phyloP scores from a whole-genome alignment of 2,113 vertebrate genomes.

The Stegostoma tigrinum region DNA sequence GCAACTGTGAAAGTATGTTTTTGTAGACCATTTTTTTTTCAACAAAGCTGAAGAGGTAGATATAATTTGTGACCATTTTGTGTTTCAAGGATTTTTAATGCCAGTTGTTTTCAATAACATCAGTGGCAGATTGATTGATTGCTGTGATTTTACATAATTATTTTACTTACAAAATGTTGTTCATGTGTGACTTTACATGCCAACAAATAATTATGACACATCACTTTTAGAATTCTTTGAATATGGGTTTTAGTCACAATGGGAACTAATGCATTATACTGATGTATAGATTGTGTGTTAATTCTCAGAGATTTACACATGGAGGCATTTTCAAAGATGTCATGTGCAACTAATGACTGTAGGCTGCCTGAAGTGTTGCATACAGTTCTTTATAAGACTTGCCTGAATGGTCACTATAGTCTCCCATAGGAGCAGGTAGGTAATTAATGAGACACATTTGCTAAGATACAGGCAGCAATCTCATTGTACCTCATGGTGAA shows the following conservation, averaged over 20 bases:
- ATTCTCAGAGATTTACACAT: neutral
- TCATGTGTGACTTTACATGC: slow-evolving; percentile 30
- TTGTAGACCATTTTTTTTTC: neutral
- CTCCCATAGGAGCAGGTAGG: neutral
- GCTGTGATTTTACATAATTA: slow-evolving; percentile 16
- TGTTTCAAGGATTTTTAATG: slow-evolving; percentile 1
- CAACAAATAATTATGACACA: slow-evolving; percentile 35
- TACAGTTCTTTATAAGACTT: neutral
- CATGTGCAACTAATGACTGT: slow-evolving; percentile 3
- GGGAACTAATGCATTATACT: slow-evolving; percentile 7
- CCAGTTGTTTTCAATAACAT: slow-evolving; percentile 36
- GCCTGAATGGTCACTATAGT: neutral
- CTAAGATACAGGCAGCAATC: too few species aligned
- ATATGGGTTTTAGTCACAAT: neutral
- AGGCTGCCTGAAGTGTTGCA: neutral
- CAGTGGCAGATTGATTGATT: slow-evolving; percentile 33
- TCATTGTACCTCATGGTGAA: too few species aligned
- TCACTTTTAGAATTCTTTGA: neutral
- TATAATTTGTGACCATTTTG: neutral
- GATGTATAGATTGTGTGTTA: neutral
- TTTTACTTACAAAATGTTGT: slow-evolving; percentile 32
- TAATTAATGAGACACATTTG: too few species aligned
- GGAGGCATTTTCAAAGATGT: neutral
- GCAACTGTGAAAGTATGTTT: neutral
- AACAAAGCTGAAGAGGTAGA: neutral